Evolutionary conservation across 2,888 invertebrate species (phyloP).

Genomic region (Pocota personata): DNA sequence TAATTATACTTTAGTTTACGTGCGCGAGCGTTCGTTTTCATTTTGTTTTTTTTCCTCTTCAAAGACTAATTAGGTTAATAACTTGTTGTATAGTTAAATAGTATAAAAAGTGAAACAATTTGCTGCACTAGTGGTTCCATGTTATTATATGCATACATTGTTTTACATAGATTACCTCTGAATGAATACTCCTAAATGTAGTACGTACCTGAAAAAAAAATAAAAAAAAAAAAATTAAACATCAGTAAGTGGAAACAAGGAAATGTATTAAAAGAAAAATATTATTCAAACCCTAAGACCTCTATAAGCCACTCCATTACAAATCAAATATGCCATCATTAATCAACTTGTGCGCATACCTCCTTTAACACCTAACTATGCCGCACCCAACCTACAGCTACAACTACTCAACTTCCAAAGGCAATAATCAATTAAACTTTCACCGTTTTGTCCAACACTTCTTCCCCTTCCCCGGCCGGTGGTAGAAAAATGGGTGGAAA

Average conservation of each 20-base stretch:
- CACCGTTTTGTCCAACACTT: conserved; percentile 62
- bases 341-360: conserved; percentile 47
- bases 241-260: not conserved
- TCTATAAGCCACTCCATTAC: not conserved
- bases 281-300: not conserved
- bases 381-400: conserved; percentile 45
- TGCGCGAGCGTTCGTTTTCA: conserved; percentile 12
- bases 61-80: conserved; percentile 59
- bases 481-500: not conserved
- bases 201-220: conserved; percentile 59
- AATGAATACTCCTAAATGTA: not conserved
- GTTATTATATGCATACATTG: conserved; percentile 7
- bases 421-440: conserved; percentile 74
- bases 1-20: conserved; percentile 42
- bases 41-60: not conserved
- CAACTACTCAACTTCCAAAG: conserved; percentile 36
- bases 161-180: conserved; percentile 16
- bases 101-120: conserved; percentile 48
- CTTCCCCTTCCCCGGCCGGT: not conserved
- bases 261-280: not conserved
- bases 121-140: conserved; percentile 16
- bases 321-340: conserved; percentile 62
- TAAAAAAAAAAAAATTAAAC: not conserved
- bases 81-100: conserved; percentile 44
- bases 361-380: conserved; percentile 56